Base-by-base conservation (phyloP, 2,113 vertebrate genomes). In the Pterocles gutturalis region DNA sequence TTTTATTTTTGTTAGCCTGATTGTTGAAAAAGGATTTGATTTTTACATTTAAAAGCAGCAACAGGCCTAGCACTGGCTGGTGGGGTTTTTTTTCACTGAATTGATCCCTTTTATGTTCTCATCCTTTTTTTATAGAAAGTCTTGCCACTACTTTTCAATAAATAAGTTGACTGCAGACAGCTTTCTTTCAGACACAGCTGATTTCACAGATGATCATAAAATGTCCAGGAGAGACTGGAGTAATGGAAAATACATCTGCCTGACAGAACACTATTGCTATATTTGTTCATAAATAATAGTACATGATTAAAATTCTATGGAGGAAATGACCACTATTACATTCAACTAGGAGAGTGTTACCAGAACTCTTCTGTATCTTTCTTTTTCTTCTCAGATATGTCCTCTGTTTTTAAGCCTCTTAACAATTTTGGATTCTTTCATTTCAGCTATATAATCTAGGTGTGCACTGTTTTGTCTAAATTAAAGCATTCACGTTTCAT, bases 171-270 rank as follows among this genome's bases (percentile, higher is more conserved):
- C 84, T 96, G 70, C 75, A 93, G 76, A 94, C n/a, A 94, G 86
- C 43, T 95, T 98, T 89, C 82, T 98, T 83, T 97, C 97, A 98
- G 98, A 96, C 96, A 98, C 89, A 98, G 96, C 86, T 98, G 97
- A 98, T 99, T 98, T 99, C 98, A 98, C 96, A 98, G 97, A 98
- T 98, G 91, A 98, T 98, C 96, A 96, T 93, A 95, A 98, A 98
- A 98, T 97, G 96, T 93, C 95, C 94, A 89, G 92, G 91, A 98
- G 78, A 97, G 60, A 83, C 65, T 92, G 54, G 66, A 93, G 62
- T 95, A 97, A 94, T 95, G 89, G 92, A 98, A 98, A 98, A 97
- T 73, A 98, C 94, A 96, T 94, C 85, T 96, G 46, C 64, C 83
- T 97, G 96, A 95, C 70, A 96, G 94, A 91, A 95, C 51, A 57